Evolutionary conservation across 2,888 invertebrate species (phyloP).

Genomic region (Phengaris alcon): DNA sequence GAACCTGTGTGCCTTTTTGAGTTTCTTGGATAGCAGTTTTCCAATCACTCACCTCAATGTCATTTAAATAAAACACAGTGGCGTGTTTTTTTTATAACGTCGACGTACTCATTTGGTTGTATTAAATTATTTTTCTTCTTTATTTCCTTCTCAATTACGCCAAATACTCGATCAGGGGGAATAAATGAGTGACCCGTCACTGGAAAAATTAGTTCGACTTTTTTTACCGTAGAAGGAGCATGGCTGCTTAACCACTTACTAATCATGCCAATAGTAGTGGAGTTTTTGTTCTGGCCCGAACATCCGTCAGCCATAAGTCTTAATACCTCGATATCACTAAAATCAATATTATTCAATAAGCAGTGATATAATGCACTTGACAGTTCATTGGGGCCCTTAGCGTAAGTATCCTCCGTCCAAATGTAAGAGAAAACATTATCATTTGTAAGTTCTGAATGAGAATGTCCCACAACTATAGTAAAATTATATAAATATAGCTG

Average conservation of each 20-base stretch:
- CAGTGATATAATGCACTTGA: conserved; percentile 29
- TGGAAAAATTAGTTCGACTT: too few species aligned
- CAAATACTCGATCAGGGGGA: too few species aligned
- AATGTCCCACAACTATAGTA: conserved; percentile 29
- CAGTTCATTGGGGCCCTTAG: conserved; percentile 26
- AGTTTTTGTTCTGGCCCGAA: conserved; percentile 24
- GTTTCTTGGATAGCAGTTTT: conserved; percentile 29
- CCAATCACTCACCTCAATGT: too few species aligned
- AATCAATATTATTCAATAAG: conserved; percentile 27
- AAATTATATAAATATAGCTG: conserved; percentile 36
- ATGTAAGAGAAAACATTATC: conserved; percentile 33
- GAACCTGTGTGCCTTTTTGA: conserved; percentile 29
- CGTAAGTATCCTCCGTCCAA: conserved; percentile 26
- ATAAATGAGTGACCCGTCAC: too few species aligned
- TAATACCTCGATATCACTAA: conserved; percentile 27
- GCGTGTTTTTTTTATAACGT: too few species aligned
- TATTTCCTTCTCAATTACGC: too few species aligned
- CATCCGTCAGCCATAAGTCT: conserved; percentile 28
- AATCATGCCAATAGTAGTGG: conserved; percentile 28
- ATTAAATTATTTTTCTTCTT: too few species aligned
- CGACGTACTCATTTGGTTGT: too few species aligned
- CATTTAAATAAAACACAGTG: too few species aligned
- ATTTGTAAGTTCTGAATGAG: conserved; percentile 39
- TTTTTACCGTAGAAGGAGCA: conserved; percentile 27
- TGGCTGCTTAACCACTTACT: conserved; percentile 28